Base-by-base conservation (phyloP, 2,797 vertebrate genomes). In the Apodemus agrarius region DNA sequence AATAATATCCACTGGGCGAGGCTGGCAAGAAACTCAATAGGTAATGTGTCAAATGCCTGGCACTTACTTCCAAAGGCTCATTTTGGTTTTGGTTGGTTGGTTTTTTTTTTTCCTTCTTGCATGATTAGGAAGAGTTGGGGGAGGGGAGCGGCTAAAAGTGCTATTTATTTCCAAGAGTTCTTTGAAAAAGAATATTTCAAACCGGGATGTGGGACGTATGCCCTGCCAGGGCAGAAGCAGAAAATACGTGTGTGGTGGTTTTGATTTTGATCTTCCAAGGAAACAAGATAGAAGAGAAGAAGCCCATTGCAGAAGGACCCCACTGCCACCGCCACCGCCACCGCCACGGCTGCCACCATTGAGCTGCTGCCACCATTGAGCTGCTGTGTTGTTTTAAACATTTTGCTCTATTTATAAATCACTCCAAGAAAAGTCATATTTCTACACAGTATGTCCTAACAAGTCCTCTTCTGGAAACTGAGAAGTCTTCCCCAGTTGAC, bases 351-450 rank as follows among this genome's bases (percentile, higher is more conserved):
- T n/a, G 40, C 13, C 6, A 40, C 22, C 63, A 26, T 26, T 67
- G 14, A 37, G 13, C 8, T 11, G 24, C 61, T 21, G 40, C 13
- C 6, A 40, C 22, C 63, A 26, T 26, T 67, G 14, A 37, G 13
- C 8, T 11, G 24, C 61, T 21, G 8, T 69, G 54, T 78, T 92
- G 84, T 61, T 74, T 94, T 61, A 81, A 91, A 87, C 59, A 52
- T 85, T 90, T 49, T 7, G 24, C 46, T 86, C 85, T 94, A 89
- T 57, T 91, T 89, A 83, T 82, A 94, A 88, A 89, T 65, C 26
- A 85, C 89, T n/a, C 46, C 63, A 59, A 74, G 43, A 67, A 96
- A 96, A 80, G 78, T 80, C 78, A 46, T 59, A 57, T 69, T 72
- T 90, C 76, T 82, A 67, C 46, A 83, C 57, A 54, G 24, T 29